Percentiles rank a stretch among this genome's conserved stretches.
phyloP scores from a whole-genome alignment of 2,888 invertebrate genomes.

The Tetragonula carbonaria region DNA sequence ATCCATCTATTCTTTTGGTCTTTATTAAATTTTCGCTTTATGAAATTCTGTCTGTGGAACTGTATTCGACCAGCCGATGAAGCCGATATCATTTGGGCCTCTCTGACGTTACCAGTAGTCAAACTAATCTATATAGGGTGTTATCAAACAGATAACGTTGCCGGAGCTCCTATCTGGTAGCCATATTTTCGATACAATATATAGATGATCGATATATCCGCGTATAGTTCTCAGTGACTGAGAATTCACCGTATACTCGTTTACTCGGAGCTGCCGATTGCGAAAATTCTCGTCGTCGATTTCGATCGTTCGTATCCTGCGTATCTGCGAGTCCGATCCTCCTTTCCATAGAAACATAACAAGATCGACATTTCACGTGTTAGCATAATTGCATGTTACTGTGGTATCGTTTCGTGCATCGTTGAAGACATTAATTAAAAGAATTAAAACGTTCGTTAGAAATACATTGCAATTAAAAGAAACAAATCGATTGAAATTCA shows the following conservation, averaged over 20 bases:
- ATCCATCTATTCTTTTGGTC: too few relatives aligned
- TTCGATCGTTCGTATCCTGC: neutral
- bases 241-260: conserved; percentile 52
- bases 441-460: neutral
- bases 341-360: neutral
- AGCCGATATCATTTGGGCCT: conserved; percentile 58
- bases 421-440: neutral
- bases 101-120: conserved; percentile 74
- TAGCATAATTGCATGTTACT: neutral
- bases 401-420: neutral
- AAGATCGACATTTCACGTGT: neutral
- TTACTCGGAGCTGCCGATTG: conserved; percentile 27
- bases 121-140: conserved; percentile 80
- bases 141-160: conserved; percentile 82
- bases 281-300: neutral
- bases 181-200: conserved; percentile 83
- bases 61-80: conserved; percentile 16
- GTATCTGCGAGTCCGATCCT: neutral
- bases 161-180: conserved; percentile 82
- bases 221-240: conserved; percentile 75
- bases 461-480: neutral
- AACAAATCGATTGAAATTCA: neutral
- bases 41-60: neutral
- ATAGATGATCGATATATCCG: conserved; percentile 82
- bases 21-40: too few relatives aligned